Base-by-base conservation (phyloP, 2,113 vertebrate genomes). In the Capreolus pygargus region DNA sequence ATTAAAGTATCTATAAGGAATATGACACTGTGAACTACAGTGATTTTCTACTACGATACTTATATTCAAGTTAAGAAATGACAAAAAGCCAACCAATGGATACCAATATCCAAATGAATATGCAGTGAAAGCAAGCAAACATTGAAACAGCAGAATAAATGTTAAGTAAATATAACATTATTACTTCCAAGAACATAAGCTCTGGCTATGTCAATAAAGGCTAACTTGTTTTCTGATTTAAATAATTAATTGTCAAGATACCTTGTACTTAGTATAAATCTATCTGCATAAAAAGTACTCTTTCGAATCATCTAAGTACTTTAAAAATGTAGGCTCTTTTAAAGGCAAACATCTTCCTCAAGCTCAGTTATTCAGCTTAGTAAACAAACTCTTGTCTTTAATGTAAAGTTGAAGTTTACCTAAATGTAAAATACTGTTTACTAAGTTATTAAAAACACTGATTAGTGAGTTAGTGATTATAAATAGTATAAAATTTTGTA, bases 11-110 rank as follows among this genome's bases (percentile, higher is more conserved):
- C 17, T 87, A 93, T 50, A 94, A 36, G 6, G 43, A 91, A 89
- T 39, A 96, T 55, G 94, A 94, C 92, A 81, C 17, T 95, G 74
- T 64, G 88, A 86, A 91, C 5, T 30, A 94, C 10, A 94, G 79
- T 45, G 45, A 90, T 82, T 89, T 64, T 96, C n/a, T 55, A 81
- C 16, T 61, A 54, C 23, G 14, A 70, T n/a, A 45, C 39, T 50
- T 78, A 89, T 1, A 76, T 47, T 82, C 23, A 93, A 95, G 25
- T n/a, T 64, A 94, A 90, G 76, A 93, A 92, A 92, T 83, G 36
- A 94, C 76, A 85, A 88, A 95, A 55, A 36, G 74, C 67, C 96
- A 91, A 81, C 30, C 96, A 91, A 81, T 27, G 67, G 64, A 33
- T 90, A 52, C 58, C 36, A 84, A 50, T 54, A 95, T 50, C 47